Percentiles rank a stretch among this genome's conserved stretches.
phyloP scores from a whole-genome alignment of 2,113 vertebrate genomes.

The Podilymbus podiceps region DNA sequence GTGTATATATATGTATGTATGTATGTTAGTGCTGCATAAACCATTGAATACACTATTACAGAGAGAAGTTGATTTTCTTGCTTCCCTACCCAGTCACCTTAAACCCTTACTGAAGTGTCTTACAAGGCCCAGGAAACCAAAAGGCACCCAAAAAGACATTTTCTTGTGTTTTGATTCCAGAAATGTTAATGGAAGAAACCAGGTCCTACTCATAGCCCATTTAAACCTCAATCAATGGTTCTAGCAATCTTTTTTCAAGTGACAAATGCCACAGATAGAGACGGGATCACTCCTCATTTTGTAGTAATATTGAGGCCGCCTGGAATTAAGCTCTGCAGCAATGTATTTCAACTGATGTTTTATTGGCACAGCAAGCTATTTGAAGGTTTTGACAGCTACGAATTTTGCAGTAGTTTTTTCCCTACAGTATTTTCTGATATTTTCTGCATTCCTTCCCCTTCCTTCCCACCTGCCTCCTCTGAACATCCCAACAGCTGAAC shows the following conservation, averaged over 20 bases:
- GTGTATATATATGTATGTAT: too few relatives aligned
- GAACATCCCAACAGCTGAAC: background rate
- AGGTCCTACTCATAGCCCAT: background rate
- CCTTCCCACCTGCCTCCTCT: background rate
- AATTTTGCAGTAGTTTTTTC: slow-evolving; percentile 14
- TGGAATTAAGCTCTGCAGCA: background rate
- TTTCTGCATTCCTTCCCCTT: slow-evolving; percentile 1
- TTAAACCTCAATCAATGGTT: background rate
- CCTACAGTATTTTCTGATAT: background rate
- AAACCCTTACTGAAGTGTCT: background rate
- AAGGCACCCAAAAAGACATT: background rate
- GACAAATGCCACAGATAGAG: background rate
- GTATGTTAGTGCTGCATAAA: background rate
- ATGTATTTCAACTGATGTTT: background rate
- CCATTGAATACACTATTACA: background rate
- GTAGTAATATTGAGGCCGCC: background rate
- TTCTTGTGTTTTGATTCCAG: background rate
- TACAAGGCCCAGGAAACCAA: background rate
- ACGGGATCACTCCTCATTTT: background rate
- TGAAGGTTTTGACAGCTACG: slow-evolving; percentile 25
- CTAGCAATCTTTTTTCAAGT: background rate
- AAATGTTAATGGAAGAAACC: background rate
- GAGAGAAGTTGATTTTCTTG: background rate
- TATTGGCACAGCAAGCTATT: slow-evolving; percentile 14
- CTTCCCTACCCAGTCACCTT: background rate